Conservation (phyloP, 1,140 invertebrate species). For the Cyphomyrmex costatus region DNA sequence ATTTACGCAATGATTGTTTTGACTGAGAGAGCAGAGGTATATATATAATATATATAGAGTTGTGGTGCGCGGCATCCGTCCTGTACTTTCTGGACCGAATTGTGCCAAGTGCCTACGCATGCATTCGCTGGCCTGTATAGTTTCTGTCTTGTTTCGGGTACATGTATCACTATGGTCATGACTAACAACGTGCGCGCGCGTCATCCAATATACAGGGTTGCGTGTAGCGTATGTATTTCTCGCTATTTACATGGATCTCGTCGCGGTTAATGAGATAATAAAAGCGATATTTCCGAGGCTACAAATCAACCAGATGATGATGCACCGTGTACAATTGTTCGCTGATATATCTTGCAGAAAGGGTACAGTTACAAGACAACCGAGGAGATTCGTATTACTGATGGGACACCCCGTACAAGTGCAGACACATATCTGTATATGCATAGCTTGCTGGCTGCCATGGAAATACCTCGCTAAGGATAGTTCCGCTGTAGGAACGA, state of each 20-base stretch:
- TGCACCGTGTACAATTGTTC: neutral
- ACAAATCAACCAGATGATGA: neutral
- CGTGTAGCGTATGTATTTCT: neutral
- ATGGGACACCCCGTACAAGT: slow-evolving; percentile 29
- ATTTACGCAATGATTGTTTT: slow-evolving; percentile 53
- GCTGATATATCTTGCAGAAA: neutral
- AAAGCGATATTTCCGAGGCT: neutral
- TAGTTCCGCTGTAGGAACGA: slow-evolving; percentile 64
- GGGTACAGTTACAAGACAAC: slow-evolving; percentile 14
- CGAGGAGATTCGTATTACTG: neutral
- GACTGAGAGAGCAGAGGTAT: slow-evolving; percentile 2
- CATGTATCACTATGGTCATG: slow-evolving; percentile 36
- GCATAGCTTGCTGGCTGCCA: slow-evolving; percentile 56
- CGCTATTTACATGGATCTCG: neutral
- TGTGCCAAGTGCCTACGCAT: slow-evolving; percentile 51
- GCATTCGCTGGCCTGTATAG: slow-evolving; percentile 42
- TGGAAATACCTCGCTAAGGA: slow-evolving; percentile 66
- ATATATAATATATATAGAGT: no score
- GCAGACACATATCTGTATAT: slow-evolving; percentile 11
- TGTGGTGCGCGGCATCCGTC: slow-evolving; percentile 2
- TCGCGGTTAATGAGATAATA: neutral
- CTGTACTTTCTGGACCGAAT: slow-evolving; percentile 42
- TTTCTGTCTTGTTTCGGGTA: slow-evolving; percentile 50
- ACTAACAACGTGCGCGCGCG: slow-evolving; percentile 13
- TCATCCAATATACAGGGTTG: slow-evolving; percentile 49